Conservation (phyloP, 2,888 invertebrate genomes). For the Lasiommata megera region DNA sequence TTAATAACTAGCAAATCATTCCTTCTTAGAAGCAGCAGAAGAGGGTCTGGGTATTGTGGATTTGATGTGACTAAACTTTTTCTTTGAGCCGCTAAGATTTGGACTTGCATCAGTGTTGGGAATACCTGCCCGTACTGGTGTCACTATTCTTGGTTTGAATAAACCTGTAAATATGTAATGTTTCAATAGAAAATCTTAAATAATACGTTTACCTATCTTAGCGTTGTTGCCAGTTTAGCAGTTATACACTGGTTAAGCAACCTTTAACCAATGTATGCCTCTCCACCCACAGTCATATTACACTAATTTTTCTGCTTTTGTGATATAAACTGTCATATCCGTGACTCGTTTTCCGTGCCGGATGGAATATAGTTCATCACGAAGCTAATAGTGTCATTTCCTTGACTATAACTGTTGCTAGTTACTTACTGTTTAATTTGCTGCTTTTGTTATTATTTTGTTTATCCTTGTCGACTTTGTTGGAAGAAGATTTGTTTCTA, state of each 20-base stretch:
- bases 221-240: no score
- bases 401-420: no score
- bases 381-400: no score
- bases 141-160: constrained; percentile 55
- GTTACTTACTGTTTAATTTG: constrained; percentile 57
- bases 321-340: no score
- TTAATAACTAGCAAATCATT: constrained; percentile 35
- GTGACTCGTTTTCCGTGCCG: no score
- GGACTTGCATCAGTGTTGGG: constrained; percentile 47
- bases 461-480: constrained; percentile 44
- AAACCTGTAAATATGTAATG: constrained; percentile 45
- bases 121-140: constrained; percentile 48
- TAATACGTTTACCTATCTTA: no score
- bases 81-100: constrained; percentile 53
- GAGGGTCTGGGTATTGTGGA: constrained; percentile 67
- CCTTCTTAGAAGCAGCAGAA: constrained; percentile 49
- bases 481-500: constrained; percentile 40
- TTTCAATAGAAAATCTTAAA: no score
- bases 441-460: constrained; percentile 42
- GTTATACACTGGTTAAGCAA: no score
- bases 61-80: constrained; percentile 67
- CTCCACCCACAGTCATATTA: no score
- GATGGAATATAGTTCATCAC: no score
- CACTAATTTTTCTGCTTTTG: no score
- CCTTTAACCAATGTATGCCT: no score